A percentile compares a stretch with the other conserved stretches of the same genome.
Conservation (phyloP, 2,113 vertebrate species). For the Axis porcinus region DNA sequence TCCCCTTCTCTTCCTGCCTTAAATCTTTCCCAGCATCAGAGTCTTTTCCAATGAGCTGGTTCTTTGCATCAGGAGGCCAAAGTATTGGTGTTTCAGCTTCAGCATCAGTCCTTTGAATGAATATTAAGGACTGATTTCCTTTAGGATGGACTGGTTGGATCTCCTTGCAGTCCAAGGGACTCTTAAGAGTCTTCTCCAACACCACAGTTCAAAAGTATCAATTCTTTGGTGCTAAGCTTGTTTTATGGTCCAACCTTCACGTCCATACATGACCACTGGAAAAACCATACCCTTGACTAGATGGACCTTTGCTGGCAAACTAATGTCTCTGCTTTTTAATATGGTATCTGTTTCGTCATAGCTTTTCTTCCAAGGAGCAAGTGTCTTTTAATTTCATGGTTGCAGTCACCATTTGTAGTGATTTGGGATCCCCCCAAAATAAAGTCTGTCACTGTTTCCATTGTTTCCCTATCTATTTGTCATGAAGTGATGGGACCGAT, state of each 20-base stretch:
- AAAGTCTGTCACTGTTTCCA: background rate
- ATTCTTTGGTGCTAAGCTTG: background rate
- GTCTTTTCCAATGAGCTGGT: background rate
- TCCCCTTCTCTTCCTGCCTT: background rate
- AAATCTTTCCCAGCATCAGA: background rate
- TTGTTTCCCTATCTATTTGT: background rate
- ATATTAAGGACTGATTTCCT: background rate
- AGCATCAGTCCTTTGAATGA: background rate
- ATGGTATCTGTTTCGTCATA: background rate
- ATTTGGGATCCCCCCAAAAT: background rate
- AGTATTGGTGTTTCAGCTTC: background rate
- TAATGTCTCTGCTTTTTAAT: background rate
- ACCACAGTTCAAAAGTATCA: background rate
- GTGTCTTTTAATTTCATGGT: background rate
- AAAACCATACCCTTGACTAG: background rate
- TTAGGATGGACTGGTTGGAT: background rate
- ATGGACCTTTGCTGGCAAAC: background rate
- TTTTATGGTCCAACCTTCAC: background rate
- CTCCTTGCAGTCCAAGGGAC: background rate
- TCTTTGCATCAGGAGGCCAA: background rate
- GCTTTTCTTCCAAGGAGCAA: background rate
- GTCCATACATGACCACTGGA: background rate
- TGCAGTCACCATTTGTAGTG: background rate
- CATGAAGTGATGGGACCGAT: background rate
- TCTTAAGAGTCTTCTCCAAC: background rate